Base-by-base conservation (phyloP, 2,888 invertebrate genomes). In the Cheilosia grossa region DNA sequence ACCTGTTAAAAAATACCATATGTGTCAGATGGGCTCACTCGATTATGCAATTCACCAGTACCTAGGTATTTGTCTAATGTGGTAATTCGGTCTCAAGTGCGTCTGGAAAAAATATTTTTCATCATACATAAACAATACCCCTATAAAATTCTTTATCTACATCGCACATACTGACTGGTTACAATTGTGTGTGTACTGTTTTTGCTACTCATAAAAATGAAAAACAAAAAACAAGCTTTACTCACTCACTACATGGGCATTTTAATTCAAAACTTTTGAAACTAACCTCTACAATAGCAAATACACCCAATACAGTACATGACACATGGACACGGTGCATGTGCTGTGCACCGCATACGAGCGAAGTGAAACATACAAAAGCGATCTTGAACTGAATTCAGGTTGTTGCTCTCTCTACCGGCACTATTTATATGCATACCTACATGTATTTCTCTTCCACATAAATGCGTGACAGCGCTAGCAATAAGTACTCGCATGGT, bases 321-420 rank as follows among this genome's bases (percentile, higher is more conserved):
- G 15, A 19, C 15, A 27, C n/a, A 53, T 19, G 4, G 9, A 44
- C 33, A 42, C 53, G 7, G 19, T 21, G n/a, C 40, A 21, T 24
- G 24, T 24, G 24, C 24, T 24, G 10, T 66, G 64, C 64, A 17
- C 19, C 30, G 42, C 24, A 44, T 56, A 56, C 49, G 49, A 17
- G 69, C 58, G 49, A 17, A 40, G 24, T 59, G 27, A 49, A 61
- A 72, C 44, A 42, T 61, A 53, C 53, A 42, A 72, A 88, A 89
- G 37, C 90, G 91, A 91, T 91, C 91, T 91, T 91, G 91, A 90
- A 90, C 90, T 88, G 90, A 82, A 89, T 91, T 89, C 89, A 90
- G 90, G 91, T 91, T 91, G 90, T 90, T 91, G 91, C 90, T 89
- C 91, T 89, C 91, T 88, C 87, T 24, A 30, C 42, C 33, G 19